Conservation (phyloP, 37 sponge, comb jelly and placozoan species). For the Crambe crambe region DNA sequence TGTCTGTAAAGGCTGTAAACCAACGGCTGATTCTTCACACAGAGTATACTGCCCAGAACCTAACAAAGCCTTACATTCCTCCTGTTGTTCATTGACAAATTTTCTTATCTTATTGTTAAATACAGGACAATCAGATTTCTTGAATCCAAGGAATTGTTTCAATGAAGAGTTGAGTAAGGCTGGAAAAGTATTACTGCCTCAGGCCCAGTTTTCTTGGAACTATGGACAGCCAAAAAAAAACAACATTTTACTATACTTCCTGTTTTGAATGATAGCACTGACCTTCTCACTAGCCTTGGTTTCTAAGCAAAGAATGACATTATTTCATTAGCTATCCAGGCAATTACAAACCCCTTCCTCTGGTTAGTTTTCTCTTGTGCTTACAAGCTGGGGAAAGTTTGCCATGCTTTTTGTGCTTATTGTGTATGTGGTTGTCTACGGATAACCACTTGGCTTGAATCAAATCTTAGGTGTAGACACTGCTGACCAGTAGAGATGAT, state of each 20-base stretch:
- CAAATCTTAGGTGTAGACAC: constrained; percentile 33
- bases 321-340: background rate
- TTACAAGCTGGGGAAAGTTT: background rate
- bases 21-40: too few relatives aligned
- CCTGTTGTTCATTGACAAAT: too few relatives aligned
- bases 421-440: constrained; percentile 41
- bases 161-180: too few relatives aligned
- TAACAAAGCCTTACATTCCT: too few relatives aligned
- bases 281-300: too few relatives aligned
- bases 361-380: background rate
- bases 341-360: background rate
- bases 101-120: too few relatives aligned
- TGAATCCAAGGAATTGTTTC: too few relatives aligned
- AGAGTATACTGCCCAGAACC: too few relatives aligned
- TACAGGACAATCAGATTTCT: too few relatives aligned
- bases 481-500: constrained; percentile 56
- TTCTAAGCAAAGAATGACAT: background rate
- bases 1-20: too few relatives aligned
- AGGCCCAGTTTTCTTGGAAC: background rate
- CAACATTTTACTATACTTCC: background rate
- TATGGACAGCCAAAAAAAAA: background rate
- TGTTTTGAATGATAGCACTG: too few relatives aligned
- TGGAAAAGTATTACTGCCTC: background rate
- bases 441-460: constrained; percentile 62
- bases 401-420: background rate